Base-by-base conservation (phyloP, 2,113 vertebrate genomes). In the Pteronura brasiliensis region DNA sequence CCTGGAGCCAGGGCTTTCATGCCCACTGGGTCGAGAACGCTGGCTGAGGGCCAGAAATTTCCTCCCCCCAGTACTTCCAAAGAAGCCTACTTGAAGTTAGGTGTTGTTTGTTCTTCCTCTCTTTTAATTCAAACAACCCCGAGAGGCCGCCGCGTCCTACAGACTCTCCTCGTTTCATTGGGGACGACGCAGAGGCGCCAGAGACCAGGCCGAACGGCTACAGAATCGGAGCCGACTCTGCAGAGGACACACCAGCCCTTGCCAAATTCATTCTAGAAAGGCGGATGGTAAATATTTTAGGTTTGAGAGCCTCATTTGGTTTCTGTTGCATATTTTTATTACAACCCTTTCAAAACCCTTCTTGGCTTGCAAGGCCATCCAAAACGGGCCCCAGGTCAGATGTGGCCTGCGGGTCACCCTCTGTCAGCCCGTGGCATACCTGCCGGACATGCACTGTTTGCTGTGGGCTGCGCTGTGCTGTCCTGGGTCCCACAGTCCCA, bases 11-110 rank as follows among this genome's bases (percentile, higher is more conserved):
- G 86, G 86, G 61, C 65, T 83, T 59, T 74, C 81, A 49, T 49
- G 89, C 79, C 89, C 44, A 90, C 91, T 93, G 90, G 86, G 92
- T 79, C 7, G 65, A 92, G 79, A 67, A 83, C 72, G 8, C 88
- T 95, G 96, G 94, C 88, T 47, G 55, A 69, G 77, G 74, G 69
- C 81, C 87, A 72, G 92, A 72, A 36, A 79, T 36, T 29, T 21
- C 87, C 81, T 79, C 65, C 42, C 42, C 55, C 74, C 15, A 7
- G 4, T 31, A 44, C 52, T 94, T 80, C 74, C 44, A 52, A 95
- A 89, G 92, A 95, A 29, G 74, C 25, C 82, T 63, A 47, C 79
- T 17, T 4, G 1, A 52, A 76, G 76, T 34, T 31, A 21, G 36
- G 25, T 25, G 49, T 63, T 52, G 42, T 76, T 34, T 21, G 10